Percentiles rank a stretch among this genome's conserved stretches.
Evolutionary conservation across 2,888 invertebrate species (phyloP).

Genomic region (Pantelozetes paolii): DNA sequence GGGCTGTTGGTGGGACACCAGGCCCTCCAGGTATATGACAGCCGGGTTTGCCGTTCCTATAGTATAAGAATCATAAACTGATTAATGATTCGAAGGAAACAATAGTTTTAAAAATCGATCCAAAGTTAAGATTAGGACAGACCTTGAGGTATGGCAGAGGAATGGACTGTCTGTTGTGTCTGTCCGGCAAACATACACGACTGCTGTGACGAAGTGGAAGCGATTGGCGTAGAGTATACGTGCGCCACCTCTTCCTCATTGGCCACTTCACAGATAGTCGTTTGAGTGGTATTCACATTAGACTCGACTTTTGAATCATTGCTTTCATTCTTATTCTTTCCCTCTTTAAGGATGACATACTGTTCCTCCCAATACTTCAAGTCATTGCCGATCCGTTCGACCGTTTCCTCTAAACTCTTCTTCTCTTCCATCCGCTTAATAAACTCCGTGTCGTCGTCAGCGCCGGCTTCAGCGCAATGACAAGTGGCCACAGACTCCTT

Average conservation of each 20-base stretch:
- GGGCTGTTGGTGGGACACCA: slow-evolving; percentile 26
- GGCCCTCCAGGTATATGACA: slow-evolving; percentile 21
- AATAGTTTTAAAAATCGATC: background rate
- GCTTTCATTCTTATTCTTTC: background rate
- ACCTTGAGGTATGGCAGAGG: background rate
- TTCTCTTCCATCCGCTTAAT: slow-evolving; percentile 22
- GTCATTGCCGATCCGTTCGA: background rate
- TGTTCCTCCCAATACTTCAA: slow-evolving; percentile 32
- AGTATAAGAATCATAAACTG: no score
- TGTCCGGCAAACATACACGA: slow-evolving; percentile 32
- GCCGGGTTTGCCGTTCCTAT: slow-evolving; percentile 27
- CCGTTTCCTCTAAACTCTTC: background rate
- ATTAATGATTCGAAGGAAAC: no score
- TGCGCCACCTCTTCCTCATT: background rate
- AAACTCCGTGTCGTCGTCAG: slow-evolving; percentile 22
- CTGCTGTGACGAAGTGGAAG: slow-evolving; percentile 8
- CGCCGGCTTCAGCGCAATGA: slow-evolving; percentile 26
- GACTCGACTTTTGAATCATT: background rate
- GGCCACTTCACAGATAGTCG: background rate
- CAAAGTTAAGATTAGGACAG: background rate
- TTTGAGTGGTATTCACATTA: background rate
- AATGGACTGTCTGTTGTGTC: background rate
- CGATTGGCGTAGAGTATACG: background rate
- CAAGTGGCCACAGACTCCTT: slow-evolving; percentile 16
- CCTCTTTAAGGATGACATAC: slow-evolving; percentile 3